Base-by-base conservation (phyloP, 1,140 invertebrate species). In the Leptinotarsa undecemlineata region DNA sequence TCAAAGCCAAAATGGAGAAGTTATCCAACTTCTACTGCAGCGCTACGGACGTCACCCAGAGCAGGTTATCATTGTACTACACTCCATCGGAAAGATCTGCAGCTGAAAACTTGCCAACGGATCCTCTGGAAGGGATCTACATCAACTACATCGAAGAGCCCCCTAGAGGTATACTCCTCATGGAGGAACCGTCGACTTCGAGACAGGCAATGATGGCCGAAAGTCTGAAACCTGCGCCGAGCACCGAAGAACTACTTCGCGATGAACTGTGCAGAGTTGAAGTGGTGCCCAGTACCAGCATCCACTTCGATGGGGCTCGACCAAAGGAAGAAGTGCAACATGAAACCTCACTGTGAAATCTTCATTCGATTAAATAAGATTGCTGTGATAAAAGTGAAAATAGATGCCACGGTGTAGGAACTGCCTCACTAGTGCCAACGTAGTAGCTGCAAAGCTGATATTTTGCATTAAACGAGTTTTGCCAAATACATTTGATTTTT, bases 11-110 rank as follows among this genome's bases (percentile, higher is more conserved):
- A 84, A 88, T 91, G 74, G 88, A 89, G 73, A 86, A 87, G 75
- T 81, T 89, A 70, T 81, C 87, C 4, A 80, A 82, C 13, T 81
- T 83, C 26, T 78, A 81, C 13, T 74, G 76, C 66, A 83, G 84
- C 11, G 78, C 84, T 13, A 79, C 81, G 11, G 87, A 90, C 20
- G 88, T 92, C 72, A 82, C 86, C 6, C 87, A 89, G 78, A 94
- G 92, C 83, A 90, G 88, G 80, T 85, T 90, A 76, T 92, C 91
- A 19, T 88, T 94, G 15, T 95, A 94, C 81, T 95, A 94, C 85
- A 94, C 93, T 20, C 93, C 93, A 11, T 93, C 92, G 4, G 92
- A 94, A 82, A 81, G 89, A 23, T 85, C 84, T 1, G 13, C 80
- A 17, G 77, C 76, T 5, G 82, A 81, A 14, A 78, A 80, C 64